Conservation (phyloP, 2,797 vertebrate species). For the Coreius guichenoti region DNA sequence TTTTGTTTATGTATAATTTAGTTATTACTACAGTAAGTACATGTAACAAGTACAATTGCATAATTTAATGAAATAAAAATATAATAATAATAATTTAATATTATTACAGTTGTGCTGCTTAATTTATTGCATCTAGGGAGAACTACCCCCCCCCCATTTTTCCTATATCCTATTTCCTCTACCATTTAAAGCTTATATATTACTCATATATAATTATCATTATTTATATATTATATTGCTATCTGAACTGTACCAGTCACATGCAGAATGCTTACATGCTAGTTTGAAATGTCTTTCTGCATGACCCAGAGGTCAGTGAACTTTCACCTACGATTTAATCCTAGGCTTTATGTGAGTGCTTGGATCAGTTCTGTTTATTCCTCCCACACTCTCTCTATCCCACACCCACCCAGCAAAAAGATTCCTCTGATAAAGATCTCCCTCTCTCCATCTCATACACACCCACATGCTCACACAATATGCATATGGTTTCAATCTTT, state of each 20-base stretch:
- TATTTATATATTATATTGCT: no score
- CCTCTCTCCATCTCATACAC: slow-evolving; percentile 19
- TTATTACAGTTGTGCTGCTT: no score
- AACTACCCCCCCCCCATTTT: no score
- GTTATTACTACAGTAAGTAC: no score
- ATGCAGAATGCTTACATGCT: background rate
- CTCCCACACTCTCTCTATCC: slow-evolving; percentile 22
- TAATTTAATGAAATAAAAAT: no score
- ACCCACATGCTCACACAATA: slow-evolving; percentile 36
- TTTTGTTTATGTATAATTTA: no score
- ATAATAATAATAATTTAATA: no score
- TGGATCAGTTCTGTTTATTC: slow-evolving; percentile 13
- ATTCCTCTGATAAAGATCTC: slow-evolving; percentile 53
- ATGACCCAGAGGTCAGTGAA: slow-evolving; percentile 18
- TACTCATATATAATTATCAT: no score
- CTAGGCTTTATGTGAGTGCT: background rate
- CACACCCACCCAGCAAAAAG: slow-evolving; percentile 14
- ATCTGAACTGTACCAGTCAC: background rate
- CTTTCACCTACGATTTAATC: slow-evolving; percentile 20
- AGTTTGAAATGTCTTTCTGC: slow-evolving; percentile 7
- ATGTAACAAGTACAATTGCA: no score
- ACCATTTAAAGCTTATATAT: no score
- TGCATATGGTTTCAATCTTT: slow-evolving; percentile 59
- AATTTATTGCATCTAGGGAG: no score
- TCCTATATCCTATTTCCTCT: no score